Evolutionary conservation across 2,888 invertebrate species (phyloP).

Genomic region (Chloroclysta siterata): DNA sequence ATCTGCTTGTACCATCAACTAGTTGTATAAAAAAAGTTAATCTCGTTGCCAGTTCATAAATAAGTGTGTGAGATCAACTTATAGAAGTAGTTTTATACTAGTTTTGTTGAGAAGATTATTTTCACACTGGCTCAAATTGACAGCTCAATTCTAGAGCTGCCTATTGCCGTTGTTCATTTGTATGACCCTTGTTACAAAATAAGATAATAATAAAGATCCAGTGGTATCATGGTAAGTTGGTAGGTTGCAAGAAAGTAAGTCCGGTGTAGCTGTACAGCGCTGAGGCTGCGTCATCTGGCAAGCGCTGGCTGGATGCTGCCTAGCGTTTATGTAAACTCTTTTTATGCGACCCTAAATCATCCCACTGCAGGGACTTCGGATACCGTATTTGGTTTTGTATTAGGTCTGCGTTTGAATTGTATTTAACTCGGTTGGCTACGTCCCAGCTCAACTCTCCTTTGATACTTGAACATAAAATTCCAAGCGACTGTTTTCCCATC

Average conservation of each 20-base stretch:
- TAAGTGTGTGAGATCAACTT: too few relatives aligned
- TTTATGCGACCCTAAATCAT: slow-evolving; percentile 31
- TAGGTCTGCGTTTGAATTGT: slow-evolving; percentile 24
- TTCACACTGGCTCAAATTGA: too few relatives aligned
- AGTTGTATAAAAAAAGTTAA: too few relatives aligned
- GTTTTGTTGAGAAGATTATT: too few relatives aligned
- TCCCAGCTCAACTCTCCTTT: not conserved
- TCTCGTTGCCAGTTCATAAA: too few relatives aligned
- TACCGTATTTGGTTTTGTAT: slow-evolving; percentile 27
- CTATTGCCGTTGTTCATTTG: too few relatives aligned
- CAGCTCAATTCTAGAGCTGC: too few relatives aligned
- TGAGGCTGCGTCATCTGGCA: slow-evolving; percentile 42
- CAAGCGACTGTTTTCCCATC: not conserved
- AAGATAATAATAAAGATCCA: too few relatives aligned
- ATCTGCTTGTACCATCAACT: too few relatives aligned
- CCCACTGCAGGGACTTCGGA: slow-evolving; percentile 14
- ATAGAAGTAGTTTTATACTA: too few relatives aligned
- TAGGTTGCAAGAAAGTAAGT: slow-evolving; percentile 18
- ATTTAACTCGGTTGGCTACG: slow-evolving; percentile 14
- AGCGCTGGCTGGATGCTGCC: slow-evolving; percentile 33
- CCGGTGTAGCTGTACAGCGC: slow-evolving; percentile 11
- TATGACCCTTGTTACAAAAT: too few relatives aligned
- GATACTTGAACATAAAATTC: not conserved
- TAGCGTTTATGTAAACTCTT: slow-evolving; percentile 39
- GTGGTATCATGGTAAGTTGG: too few relatives aligned